Base-by-base conservation (phyloP, 1,140 invertebrate species). In the Drosophila kanapiae region DNA sequence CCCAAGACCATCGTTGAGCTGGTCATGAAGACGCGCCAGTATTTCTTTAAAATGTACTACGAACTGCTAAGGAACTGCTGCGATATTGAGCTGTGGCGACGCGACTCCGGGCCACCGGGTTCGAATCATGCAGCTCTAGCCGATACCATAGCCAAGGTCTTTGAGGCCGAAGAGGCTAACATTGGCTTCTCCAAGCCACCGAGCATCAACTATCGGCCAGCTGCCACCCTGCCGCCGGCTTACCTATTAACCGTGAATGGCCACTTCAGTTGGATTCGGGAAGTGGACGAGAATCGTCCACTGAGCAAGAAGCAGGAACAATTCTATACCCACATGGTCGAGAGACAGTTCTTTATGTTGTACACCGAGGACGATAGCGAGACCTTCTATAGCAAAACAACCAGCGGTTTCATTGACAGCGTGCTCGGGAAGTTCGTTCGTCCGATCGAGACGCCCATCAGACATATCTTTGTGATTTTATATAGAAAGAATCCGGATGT, bases 1-100 rank as follows among this genome's bases (percentile, higher is more conserved):
- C 95, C 96, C 81, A 94, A 95, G 6, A 94, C 96, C 29, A 94
- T 95, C 62, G 95, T 95, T 0, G 94, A 95, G 47, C 93, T 96
- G 37, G 94, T 96, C 8, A 94, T 96, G 69, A 95, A 96, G 91
- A 93, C 98, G 18, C 93, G 97, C 31, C 96, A 97, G 86, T 97
- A 96, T 67, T 96, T 97, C 92, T 96, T 97, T 82, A 79, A 54
- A 13, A 40, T 61, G 10, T 93, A 82, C 16, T 49, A 84, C 18
- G 67, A 92, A 23, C 57, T 87, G 38, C 16, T 92, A 8, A 77
- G 57, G 27, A 23, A 83, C 56, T 92, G 91, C 54, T 54, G 23
- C 10, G 43, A 78, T 2, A 43, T 47, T 2, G 82, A 91, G 2
- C 78, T 69, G 48, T 82, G 70, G 65, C 57, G 64, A 6, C 45